Base-by-base conservation (phyloP, 2,113 vertebrate species). In the Smithornis capensis region DNA sequence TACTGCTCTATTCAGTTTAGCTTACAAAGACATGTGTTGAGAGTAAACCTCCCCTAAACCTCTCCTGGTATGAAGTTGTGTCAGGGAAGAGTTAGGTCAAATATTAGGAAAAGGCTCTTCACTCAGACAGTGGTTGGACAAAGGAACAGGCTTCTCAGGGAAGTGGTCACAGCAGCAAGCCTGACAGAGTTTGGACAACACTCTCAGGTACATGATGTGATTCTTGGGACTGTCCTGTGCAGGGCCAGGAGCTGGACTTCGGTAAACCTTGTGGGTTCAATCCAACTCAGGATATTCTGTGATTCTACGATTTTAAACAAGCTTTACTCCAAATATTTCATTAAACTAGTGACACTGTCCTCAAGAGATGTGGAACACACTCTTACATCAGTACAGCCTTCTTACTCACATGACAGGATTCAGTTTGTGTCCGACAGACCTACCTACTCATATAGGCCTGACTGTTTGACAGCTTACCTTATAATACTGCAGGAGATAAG, bases 31-130 rank as follows among this genome's bases (percentile, higher is more conserved):
- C n/a, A 22, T 7, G 2, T 50, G 9, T 50, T 42, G 27, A n/a
- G 44, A 40, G 23, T 15, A 88, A 65, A 59, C 31, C 25, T 49
- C 14, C 25, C 25, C 35, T 71, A 71, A 71, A 64, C 10, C 42
- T 56, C 25, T 21, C 42, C 63, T 64, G 37, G 42, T 31, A 42
- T 27, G 35, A 49, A 40, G 5, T 11, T 35, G 6, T 31, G 16
- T 63, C 49, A 70, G 40, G 16, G 7, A 8, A 40, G 8, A 23
- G 55, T 62, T 56, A 35, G n/a, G 17, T 1, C 0, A 0, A 29
- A 21, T 14, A 10, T 35, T 42, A 35, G 29, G 27, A 35, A 49
- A 64, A 49, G 1, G 3, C 42, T 64, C 25, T 35, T 63, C 29
- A 47, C 29, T 11, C 29, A 71, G n/a, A 70, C 28, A 6, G 12